Percentiles rank a stretch among this genome's conserved stretches.
phyloP scores from a whole-genome alignment of 2,888 invertebrate genomes.

The Agonopterix subpropinquella region DNA sequence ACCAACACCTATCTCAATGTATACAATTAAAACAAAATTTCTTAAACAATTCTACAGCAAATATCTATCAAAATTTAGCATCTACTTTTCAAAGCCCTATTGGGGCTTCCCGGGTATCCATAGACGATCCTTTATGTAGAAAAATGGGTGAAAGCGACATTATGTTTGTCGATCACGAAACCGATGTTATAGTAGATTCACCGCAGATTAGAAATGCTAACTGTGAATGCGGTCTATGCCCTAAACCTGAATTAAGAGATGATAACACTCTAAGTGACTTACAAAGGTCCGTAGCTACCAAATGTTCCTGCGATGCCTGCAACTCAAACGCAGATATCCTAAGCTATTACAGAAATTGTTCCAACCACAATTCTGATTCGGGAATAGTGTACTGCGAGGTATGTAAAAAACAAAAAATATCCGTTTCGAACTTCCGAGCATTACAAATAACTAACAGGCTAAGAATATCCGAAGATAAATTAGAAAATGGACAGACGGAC shows the following conservation, averaged over 20 bases:
- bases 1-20: conserved; percentile 66
- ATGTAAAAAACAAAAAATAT: conserved; percentile 69
- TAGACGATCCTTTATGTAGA: conserved; percentile 57
- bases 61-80: conserved; percentile 58
- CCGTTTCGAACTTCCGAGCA: conserved; percentile 65
- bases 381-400: conserved; percentile 64
- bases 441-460: conserved; percentile 64
- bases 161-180: conserved; percentile 61
- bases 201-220: conserved; percentile 46
- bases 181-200: conserved; percentile 41
- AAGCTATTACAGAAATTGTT: conserved; percentile 59
- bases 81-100: conserved; percentile 53
- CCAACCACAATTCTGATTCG: conserved; percentile 55
- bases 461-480: conserved; percentile 52
- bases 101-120: conserved; percentile 49
- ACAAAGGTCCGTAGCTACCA: conserved; percentile 58
- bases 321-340: conserved; percentile 63
- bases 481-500: conserved; percentile 54
- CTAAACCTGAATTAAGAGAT: conserved; percentile 50
- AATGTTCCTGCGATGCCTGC: conserved; percentile 61
- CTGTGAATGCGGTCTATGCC: conserved; percentile 66
- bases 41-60: conserved; percentile 57
- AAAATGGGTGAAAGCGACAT: conserved; percentile 57
- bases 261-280: conserved; percentile 63
- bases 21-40: conserved; percentile 70